Base-by-base conservation (phyloP, 2,113 vertebrate species). In the Microcebus ravelobensis region DNA sequence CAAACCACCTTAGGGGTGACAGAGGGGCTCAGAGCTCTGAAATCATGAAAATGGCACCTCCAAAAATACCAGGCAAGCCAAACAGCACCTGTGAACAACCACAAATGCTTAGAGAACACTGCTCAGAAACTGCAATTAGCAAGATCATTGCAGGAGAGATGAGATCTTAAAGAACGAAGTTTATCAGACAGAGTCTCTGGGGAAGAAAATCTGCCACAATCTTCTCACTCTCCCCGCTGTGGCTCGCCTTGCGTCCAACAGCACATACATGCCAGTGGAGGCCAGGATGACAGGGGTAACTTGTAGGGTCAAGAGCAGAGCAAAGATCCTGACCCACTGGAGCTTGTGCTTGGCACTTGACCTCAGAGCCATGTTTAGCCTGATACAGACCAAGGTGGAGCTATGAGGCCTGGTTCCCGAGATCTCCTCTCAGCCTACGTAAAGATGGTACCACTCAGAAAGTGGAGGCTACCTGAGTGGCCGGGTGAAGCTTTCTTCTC, bases 401-500 rank as follows among this genome's bases (percentile, higher is more conserved):
- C 50, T 50, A 11, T 0, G 31, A 94, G 59, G 11, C 55, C 71
- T 91, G 70, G n/a, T 67, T 65, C 8, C 52, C 23, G 23, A 52
- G 10, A 34, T 83, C 57, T 80, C 45, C 79, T 77, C 76, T 90
- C 65, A 6, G 14, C 25, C 87, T 91, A 31, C 23, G 48, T 14
- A 45, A 42, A 76, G 15, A 45, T 3, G 59, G 57, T 7, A 31
- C 65, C 23, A 12, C 29, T 74, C 85, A 5, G 27, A 85, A 52
- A 71, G 29, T 10, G 6, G 45, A 63, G 83, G 57, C 84, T 98
- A 98, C 98, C 98, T 98, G 97, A 74, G 61, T 71, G 87, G 5
- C 50, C 13, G 3, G 84, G 52, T 1, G 87, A 55, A 15, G 97
- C 93, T 82, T 98, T 97, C 0, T 8, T 96, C 42, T 98, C 98